Base-by-base conservation (phyloP, 2,113 vertebrate genomes). In the Seriola rivoliana region DNA sequence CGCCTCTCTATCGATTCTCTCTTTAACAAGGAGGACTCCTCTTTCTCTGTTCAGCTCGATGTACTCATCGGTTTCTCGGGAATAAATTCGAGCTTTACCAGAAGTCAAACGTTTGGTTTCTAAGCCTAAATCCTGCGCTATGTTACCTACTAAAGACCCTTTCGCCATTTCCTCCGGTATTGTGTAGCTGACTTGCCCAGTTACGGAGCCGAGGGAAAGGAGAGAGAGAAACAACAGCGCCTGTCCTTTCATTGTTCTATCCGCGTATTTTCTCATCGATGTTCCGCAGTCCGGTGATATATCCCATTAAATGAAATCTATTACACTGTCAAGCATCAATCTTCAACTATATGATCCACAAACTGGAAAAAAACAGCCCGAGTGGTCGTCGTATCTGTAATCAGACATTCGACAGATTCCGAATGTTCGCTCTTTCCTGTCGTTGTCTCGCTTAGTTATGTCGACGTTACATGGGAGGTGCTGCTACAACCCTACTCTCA, bases 1-100 rank as follows among this genome's bases (percentile, higher is more conserved):
- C 11, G 59, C 55, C 72, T 97, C 96, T 66, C 96, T 81, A 84
- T 97, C 96, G 40, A 97, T 94, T 87, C 91, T 96, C 57, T 95
- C 89, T 34, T 89, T 95, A 2, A 96, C 63, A 2, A 90, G 57
- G 6, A 88, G 74, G 75, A 75, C 32, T 4, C 86, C 86, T 17
- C 48, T 78, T n/a, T 85, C 84, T 3, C 21, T 77, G 42, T 81
- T 86, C 65, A 89, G 25, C 25, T 86, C 87, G 50, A 89, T 19
- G 65, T 81, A 65, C 5, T 71, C 91, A 19, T 62, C 75, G 34
- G 85, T 93, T 65, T 93, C 88, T 34, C 92, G 85, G 0, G 91
- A 88, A 76, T 91, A 89, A 6, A 96, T 86, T 1, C 87, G 88
- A 9, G 92, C 90, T 55, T 92, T 93, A 16, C 95, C 82, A 0